These are phyloP conservation scores for Sarcoramphus papa DNA, from an alignment of 2,797 vertebrate species.

Conservation along the genomic window DNA sequence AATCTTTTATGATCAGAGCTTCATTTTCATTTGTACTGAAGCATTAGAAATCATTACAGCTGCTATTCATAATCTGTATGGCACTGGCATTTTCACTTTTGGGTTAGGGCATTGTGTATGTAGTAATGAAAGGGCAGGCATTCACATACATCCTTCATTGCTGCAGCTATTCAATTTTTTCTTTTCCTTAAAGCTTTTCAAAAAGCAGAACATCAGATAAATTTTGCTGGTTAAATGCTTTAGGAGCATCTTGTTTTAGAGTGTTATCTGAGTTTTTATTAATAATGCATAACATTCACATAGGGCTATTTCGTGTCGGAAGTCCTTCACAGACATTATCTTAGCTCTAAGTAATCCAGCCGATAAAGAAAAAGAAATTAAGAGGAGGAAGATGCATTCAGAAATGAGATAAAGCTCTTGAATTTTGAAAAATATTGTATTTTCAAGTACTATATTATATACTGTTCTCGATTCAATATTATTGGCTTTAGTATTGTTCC, in stretches of 20 bases:
- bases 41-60: neutral
- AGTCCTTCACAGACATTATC: neutral
- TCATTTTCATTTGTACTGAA: neutral
- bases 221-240: slow-evolving; percentile 6
- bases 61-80: neutral
- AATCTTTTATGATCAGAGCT: neutral
- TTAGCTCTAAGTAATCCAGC: neutral
- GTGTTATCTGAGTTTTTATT: neutral
- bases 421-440: neutral
- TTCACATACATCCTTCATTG: neutral
- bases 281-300: neutral
- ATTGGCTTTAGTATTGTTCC: neutral
- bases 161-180: neutral
- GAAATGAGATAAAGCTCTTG: neutral
- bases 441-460: neutral
- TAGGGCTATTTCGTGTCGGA: neutral
- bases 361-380: neutral
- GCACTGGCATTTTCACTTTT: slow-evolving; percentile 6
- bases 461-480: neutral
- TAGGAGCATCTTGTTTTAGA: neutral
- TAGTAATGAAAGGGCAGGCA: neutral
- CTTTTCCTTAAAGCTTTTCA: neutral
- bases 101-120: neutral
- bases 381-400: neutral
- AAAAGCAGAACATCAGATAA: neutral